Evolutionary conservation across 2,888 invertebrate species (phyloP).

Genomic region (Zhuqinia jingwanae): DNA sequence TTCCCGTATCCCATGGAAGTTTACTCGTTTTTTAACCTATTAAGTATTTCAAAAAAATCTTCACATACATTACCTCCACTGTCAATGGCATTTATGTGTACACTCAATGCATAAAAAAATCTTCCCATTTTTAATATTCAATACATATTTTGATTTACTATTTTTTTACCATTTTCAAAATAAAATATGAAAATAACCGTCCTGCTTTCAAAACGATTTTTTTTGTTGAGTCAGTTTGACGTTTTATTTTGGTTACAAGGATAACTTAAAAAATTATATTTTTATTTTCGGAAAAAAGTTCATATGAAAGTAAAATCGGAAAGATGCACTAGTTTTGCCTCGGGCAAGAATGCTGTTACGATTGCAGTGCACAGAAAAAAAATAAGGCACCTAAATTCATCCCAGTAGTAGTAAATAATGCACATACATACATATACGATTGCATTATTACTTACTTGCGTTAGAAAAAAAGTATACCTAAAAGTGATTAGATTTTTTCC

Average conservation of each 20-base stretch:
- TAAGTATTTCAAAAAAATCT: not conserved
- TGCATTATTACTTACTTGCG: not conserved
- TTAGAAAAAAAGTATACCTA: slow-evolving; percentile 15
- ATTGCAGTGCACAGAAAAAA: slow-evolving; percentile 51
- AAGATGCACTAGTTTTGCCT: slow-evolving; percentile 40
- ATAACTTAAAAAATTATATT: too few relatives aligned
- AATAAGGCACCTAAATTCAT: not conserved
- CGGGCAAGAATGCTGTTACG: not conserved
- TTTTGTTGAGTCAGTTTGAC: too few relatives aligned
- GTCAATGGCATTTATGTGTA: not conserved
- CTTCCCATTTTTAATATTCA: too few relatives aligned
- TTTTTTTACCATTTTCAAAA: too few relatives aligned
- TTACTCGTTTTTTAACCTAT: not conserved
- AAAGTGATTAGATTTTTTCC: slow-evolving; percentile 50
- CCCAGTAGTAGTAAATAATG: not conserved
- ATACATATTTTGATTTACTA: too few relatives aligned
- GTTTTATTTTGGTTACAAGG: too few relatives aligned
- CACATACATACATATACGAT: not conserved
- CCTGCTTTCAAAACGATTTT: not conserved
- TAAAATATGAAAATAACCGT: not conserved
- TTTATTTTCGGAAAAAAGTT: not conserved
- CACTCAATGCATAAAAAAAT: not conserved
- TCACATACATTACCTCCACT: not conserved
- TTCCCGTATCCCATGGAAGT: too few relatives aligned
- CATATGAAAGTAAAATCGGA: not conserved